phyloP scores from a whole-genome alignment of 23 tunicate species.

The Phallusia fumigata region DNA sequence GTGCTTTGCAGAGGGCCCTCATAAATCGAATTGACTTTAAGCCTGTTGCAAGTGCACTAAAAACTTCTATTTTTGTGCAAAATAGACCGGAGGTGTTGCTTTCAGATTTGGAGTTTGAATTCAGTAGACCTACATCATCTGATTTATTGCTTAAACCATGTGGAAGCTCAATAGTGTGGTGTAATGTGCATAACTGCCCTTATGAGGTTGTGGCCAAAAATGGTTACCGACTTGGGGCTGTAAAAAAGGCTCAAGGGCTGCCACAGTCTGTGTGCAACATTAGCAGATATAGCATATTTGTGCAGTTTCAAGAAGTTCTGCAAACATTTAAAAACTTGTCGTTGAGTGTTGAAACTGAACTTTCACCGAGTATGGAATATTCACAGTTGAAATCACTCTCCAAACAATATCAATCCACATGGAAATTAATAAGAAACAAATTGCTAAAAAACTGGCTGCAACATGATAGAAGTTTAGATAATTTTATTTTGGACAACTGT shows the following conservation, averaged over 20 bases:
- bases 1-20: constrained; percentile 47
- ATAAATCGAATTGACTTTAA: constrained; percentile 22
- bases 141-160: constrained; percentile 32
- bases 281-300: constrained; percentile 38
- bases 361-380: background rate
- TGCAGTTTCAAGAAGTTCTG: background rate
- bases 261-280: constrained; percentile 33
- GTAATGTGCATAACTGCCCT: constrained; percentile 14
- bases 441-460: constrained; percentile 34
- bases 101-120: constrained; percentile 19
- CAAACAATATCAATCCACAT: constrained; percentile 15
- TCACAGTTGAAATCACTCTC: constrained; percentile 17
- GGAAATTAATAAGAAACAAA: constrained; percentile 15
- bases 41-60: background rate
- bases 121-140: background rate
- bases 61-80: background rate
- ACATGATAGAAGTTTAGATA: constrained; percentile 35
- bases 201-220: constrained; percentile 66
- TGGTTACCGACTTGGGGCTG: constrained; percentile 65
- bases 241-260: constrained; percentile 21
- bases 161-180: constrained; percentile 79
- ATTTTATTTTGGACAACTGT: background rate
- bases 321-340: background rate
- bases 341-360: background rate
- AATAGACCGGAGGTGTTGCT: constrained; percentile 17